Conservation (phyloP, 1,140 invertebrate genomes). For the Drosophila lacertosa region DNA sequence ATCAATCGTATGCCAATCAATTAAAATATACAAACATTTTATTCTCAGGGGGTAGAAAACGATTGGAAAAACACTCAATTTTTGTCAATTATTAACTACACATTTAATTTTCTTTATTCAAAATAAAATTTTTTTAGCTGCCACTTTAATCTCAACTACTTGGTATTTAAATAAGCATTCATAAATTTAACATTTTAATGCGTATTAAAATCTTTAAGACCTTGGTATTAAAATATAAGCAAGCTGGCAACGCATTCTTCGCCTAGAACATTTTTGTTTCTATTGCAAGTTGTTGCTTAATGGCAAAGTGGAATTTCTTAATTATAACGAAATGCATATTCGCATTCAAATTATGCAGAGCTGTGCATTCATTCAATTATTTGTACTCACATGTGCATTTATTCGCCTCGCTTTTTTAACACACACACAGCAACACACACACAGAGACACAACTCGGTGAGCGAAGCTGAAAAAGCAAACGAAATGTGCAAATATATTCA, state of each 20-base stretch:
- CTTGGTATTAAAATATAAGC: not conserved
- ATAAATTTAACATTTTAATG: not conserved
- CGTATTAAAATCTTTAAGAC: not conserved
- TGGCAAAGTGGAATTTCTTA: conserved; percentile 41
- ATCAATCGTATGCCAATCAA: too few species aligned
- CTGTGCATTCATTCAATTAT: conserved; percentile 60
- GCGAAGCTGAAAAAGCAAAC: conserved; percentile 56
- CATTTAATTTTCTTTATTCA: too few species aligned
- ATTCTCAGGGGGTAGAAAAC: too few species aligned
- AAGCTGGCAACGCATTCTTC: not conserved
- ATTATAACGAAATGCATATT: conserved; percentile 53
- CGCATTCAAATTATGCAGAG: conserved; percentile 30
- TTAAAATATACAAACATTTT: too few species aligned
- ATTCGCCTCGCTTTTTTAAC: conserved; percentile 40
- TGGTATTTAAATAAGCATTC: not conserved
- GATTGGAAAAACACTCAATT: too few species aligned
- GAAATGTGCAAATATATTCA: conserved; percentile 71
- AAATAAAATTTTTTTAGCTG: too few species aligned
- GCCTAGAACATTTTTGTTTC: conserved; percentile 6
- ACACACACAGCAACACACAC: conserved; percentile 9
- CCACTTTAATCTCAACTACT: not conserved
- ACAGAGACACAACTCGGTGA: conserved; percentile 9
- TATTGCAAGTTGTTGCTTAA: conserved; percentile 8
- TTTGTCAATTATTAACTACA: too few species aligned
- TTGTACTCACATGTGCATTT: conserved; percentile 49